phyloP scores from a whole-genome alignment of 2,888 invertebrate genomes.

The Eilema sororculum region DNA sequence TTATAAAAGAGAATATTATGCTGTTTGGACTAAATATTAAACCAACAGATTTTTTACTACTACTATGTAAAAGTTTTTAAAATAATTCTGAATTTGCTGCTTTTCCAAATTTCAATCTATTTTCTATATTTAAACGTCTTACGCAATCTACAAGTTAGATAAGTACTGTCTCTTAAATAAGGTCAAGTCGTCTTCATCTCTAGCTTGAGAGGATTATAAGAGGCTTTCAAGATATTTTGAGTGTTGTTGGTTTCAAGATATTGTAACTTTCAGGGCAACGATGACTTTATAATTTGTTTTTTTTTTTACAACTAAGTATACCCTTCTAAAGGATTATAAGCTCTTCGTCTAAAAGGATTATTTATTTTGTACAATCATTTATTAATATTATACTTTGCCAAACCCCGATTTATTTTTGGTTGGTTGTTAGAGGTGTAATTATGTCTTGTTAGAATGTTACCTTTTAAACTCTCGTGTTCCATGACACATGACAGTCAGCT shows the following conservation, averaged over 20 bases:
- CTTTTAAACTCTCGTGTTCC: too few relatives aligned
- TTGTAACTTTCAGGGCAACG: slow-evolving; percentile 5
- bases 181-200: slow-evolving; percentile 16
- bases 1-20: neutral
- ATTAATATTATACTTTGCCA: too few relatives aligned
- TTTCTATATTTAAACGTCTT: slow-evolving; percentile 11
- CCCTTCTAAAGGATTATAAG: neutral
- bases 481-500: too few relatives aligned
- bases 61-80: neutral
- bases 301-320: neutral
- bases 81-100: neutral
- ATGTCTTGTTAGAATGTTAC: neutral
- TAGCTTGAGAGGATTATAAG: slow-evolving; percentile 15
- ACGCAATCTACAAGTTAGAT: slow-evolving; percentile 1
- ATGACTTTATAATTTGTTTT: neutral
- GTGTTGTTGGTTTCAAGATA: slow-evolving; percentile 5
- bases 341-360: neutral
- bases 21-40: neutral
- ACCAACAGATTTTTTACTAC: neutral
- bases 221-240: slow-evolving; percentile 12
- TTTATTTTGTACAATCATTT: neutral
- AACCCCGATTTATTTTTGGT: neutral
- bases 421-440: neutral
- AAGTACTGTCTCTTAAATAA: slow-evolving; percentile 11
- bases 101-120: neutral